These are phyloP conservation scores for Cynodonichthys magdalenae DNA, from an alignment of 2,797 vertebrate genomes.

Conservation along the genomic window DNA sequence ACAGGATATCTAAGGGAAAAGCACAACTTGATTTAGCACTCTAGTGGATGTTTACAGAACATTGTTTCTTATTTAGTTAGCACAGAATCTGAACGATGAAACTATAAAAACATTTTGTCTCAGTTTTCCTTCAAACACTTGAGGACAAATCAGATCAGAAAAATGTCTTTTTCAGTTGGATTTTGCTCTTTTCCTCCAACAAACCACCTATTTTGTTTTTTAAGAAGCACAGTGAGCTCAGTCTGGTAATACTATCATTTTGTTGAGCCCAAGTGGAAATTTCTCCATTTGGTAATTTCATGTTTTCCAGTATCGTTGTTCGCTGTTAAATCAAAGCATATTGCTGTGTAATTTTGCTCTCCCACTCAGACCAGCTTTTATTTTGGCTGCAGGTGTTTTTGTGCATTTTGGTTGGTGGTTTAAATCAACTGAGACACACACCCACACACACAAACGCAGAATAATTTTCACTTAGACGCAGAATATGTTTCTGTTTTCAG, in stretches of 20 bases:
- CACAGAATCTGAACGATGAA: too few relatives aligned
- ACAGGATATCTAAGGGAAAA: too few relatives aligned
- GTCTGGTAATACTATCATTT: not conserved
- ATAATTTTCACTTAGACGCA: not conserved
- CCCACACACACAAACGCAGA: not conserved
- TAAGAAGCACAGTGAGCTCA: not conserved
- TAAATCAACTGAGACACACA: not conserved
- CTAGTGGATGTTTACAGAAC: too few relatives aligned
- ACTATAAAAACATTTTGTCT: not conserved
- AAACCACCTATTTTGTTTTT: not conserved
- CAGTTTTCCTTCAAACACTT: not conserved
- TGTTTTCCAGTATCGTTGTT: not conserved
- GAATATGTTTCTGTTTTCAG: not conserved
- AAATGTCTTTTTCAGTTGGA: too few relatives aligned
- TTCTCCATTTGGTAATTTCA: conserved; percentile 17
- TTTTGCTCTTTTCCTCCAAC: too few relatives aligned
- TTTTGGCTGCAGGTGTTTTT: not conserved
- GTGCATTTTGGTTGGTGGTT: not conserved
- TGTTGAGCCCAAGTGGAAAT: not conserved
- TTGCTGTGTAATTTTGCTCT: conserved; percentile 4
- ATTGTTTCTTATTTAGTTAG: too few relatives aligned
- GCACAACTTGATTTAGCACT: too few relatives aligned
- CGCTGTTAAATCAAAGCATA: not conserved
- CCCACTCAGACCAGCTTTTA: conserved; percentile 1
- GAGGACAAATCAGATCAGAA: too few relatives aligned